phyloP scores from a whole-genome alignment of 2,113 vertebrate genomes.

The Tetrax tetrax region DNA sequence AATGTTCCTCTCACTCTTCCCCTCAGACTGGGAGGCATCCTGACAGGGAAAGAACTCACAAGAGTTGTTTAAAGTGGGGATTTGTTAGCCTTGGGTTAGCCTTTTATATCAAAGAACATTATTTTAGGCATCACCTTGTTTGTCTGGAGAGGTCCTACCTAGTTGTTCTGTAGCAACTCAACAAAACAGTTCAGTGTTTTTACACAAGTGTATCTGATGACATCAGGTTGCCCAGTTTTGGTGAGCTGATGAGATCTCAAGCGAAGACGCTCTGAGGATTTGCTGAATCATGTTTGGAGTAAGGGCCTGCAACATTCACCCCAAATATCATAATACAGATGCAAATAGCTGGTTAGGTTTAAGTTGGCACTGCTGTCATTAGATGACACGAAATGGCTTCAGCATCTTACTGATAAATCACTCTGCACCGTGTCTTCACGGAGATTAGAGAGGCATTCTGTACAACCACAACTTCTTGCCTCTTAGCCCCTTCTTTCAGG shows the following conservation, averaged over 20 bases:
- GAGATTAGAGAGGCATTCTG: neutral
- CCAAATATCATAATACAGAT: neutral
- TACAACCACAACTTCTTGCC: neutral
- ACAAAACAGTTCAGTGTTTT: neutral
- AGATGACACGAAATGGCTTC: neutral
- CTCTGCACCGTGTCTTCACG: accelerated
- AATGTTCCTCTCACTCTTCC: neutral
- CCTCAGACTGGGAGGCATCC: neutral
- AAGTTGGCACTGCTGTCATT: neutral
- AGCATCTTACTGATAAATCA: neutral
- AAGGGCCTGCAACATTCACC: neutral
- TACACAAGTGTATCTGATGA: neutral
- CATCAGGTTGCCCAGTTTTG: neutral
- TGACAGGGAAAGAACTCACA: neutral
- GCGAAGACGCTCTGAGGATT: neutral
- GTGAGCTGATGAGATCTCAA: neutral
- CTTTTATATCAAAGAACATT: neutral
- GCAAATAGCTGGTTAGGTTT: neutral
- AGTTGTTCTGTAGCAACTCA: neutral
- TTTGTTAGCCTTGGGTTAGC: neutral
- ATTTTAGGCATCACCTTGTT: neutral
- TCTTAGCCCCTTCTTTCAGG: neutral
- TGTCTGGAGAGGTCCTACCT: neutral
- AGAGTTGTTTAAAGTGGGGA: neutral
- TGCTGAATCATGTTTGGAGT: neutral